Evolutionary conservation across 2,888 invertebrate genomes (phyloP), one percentile per base, ranked within the genome.

Genomic region (Terebella lapidaria): DNA sequence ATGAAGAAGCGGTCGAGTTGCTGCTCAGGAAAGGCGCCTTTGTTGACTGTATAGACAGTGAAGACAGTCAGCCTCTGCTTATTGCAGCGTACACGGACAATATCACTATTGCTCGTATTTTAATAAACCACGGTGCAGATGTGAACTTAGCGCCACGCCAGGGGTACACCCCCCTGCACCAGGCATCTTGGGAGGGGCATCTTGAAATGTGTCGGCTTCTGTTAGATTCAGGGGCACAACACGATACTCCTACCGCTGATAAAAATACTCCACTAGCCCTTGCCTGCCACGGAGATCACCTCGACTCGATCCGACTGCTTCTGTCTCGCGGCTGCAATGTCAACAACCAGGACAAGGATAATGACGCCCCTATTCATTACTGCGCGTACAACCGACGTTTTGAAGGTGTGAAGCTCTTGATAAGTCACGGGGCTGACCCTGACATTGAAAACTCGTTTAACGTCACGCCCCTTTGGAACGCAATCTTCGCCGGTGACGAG

Each of bases 131-230:
- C 55, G 67, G 68, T 15, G 71, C 68, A 10, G 62, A 72, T 45
- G 68, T 72, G 1, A 62, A 67, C 27, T 51, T 53, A 10, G 29
- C 60, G 10, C 71, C 73, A 58, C 49, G 59, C 24, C 64, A 67
- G 27, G 71, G 69, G 2, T 76, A 75, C 64, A 65, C 67, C 4
- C 69, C 76, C 3, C 42, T 77, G 3, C 77, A 77, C 59, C 67
- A 72, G 27, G 73, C 76, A 22, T 71, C 75, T 22, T 74, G 74
- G 75, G 73, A 74, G 51, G 74, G 75, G 5, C 67, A 71, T 46
- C 24, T 63, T 1, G 57, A 67, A 3, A 63, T 69, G 5, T 67
- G 72, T 3, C 60, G 67, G 10, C 42, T 64, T 3, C 58, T 76
- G 35, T 57, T 76, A 10, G 60, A 67, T 1, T 58, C 45, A 3